Percentiles rank a stretch among this genome's conserved stretches.
phyloP scores from a whole-genome alignment of 2,888 invertebrate species.

The Prosapia bicincta region DNA sequence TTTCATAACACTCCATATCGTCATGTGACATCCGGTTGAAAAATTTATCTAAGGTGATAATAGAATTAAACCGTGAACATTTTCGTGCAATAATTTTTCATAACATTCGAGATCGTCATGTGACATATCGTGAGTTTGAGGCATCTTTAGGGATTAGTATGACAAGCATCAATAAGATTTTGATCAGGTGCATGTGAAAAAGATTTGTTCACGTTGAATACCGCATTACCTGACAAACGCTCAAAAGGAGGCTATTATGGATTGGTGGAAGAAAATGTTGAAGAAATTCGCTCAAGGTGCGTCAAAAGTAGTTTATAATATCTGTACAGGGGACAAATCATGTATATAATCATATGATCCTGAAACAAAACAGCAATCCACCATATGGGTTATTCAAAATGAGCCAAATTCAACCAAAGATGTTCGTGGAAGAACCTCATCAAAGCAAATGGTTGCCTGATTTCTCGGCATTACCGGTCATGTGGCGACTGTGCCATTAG shows the following conservation, averaged over 20 bases:
- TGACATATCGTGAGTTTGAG: too few relatives aligned
- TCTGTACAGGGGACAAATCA: conserved; percentile 16
- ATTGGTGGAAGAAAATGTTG: conserved; percentile 15
- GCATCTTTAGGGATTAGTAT: too few relatives aligned
- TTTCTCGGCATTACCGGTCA: too few relatives aligned
- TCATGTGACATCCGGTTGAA: too few relatives aligned
- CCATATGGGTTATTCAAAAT: conserved; percentile 18
- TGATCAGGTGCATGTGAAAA: conserved; percentile 18
- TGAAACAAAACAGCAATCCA: conserved; percentile 15
- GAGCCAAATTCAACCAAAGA: conserved; percentile 21
- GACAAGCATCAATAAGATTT: conserved; percentile 12
- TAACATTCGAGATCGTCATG: too few relatives aligned
- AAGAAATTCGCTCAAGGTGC: too few relatives aligned
- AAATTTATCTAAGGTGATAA: too few relatives aligned
- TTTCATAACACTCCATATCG: too few relatives aligned
- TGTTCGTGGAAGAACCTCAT: conserved; percentile 15
- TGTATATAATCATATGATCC: conserved; percentile 13
- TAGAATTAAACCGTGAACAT: too few relatives aligned
- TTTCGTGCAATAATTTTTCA: too few relatives aligned
- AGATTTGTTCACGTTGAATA: conserved; percentile 24
- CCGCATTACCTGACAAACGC: conserved; percentile 13
- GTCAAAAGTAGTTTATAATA: too few relatives aligned
- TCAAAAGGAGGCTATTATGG: conserved; percentile 9
- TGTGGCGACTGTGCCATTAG: too few relatives aligned
- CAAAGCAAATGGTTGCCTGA: conserved; percentile 13